phyloP scores from a whole-genome alignment of 2,797 vertebrate genomes.

The Cercopithecus diana region DNA sequence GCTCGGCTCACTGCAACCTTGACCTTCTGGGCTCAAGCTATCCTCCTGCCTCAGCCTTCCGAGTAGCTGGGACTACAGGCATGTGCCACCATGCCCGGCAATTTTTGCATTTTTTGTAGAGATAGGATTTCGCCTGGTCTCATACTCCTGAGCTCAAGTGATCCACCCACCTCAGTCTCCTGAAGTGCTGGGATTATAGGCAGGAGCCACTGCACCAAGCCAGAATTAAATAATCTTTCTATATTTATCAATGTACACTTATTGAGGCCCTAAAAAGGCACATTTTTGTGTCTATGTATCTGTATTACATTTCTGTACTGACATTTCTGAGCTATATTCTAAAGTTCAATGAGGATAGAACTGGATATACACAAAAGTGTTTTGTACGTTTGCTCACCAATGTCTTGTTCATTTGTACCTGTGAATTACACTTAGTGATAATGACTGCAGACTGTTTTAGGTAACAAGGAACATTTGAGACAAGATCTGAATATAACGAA shows the following conservation, averaged over 20 bases:
- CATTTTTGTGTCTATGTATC: background rate
- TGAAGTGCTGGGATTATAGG: too few species aligned
- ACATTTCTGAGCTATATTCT: constrained; percentile 8
- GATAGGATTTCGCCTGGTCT: too few species aligned
- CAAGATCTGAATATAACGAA: background rate
- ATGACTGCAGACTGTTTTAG: background rate
- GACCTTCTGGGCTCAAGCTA: background rate
- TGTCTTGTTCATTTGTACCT: background rate
- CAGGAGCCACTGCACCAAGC: too few species aligned
- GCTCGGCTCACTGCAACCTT: background rate
- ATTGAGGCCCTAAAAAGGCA: background rate
- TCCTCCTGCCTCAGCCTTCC: background rate
- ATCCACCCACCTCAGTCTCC: too few species aligned
- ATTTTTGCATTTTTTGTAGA: too few species aligned
- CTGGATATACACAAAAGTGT: background rate
- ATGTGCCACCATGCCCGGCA: background rate
- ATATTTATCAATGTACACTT: background rate
- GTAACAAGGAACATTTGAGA: background rate
- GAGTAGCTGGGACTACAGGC: background rate
- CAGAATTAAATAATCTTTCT: background rate
- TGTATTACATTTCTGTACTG: background rate
- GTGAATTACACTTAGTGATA: background rate
- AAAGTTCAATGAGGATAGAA: background rate
- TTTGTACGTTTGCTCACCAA: background rate
- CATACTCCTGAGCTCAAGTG: too few species aligned